Percentiles rank a stretch among this genome's conserved stretches.
These are phyloP conservation scores for Lepidurus couesii DNA, from an alignment of 1,140 invertebrate genomes.

Conservation along the genomic window DNA sequence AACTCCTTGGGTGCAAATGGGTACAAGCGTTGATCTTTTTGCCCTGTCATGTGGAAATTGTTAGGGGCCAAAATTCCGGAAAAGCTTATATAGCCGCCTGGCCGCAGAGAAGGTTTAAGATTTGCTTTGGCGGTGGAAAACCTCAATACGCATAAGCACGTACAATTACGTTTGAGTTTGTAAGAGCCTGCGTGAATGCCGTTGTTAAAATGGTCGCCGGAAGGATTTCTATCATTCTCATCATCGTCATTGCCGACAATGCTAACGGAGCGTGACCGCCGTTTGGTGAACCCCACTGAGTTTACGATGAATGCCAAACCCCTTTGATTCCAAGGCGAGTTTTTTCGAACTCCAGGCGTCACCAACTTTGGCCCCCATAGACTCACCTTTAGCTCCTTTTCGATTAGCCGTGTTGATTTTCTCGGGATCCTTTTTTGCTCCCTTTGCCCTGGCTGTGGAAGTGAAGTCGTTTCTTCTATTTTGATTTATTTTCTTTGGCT, in stretches of 20 bases:
- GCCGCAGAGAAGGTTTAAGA: neutral
- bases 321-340: conserved; percentile 16
- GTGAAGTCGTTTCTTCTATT: neutral
- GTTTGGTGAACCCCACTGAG: conserved; percentile 17
- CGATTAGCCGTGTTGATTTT: neutral
- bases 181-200: neutral
- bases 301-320: conserved; percentile 22
- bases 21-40: neutral
- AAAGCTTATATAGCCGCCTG: neutral
- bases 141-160: neutral
- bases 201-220: conserved; percentile 6
- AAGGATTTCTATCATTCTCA: neutral
- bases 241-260: conserved; percentile 1
- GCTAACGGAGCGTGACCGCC: conserved; percentile 16
- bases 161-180: neutral
- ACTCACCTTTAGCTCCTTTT: neutral
- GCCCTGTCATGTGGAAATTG: neutral
- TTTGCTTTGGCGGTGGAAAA: neutral
- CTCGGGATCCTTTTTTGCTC: neutral
- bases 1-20: too few species aligned
- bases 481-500: neutral
- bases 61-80: neutral
- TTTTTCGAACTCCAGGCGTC: neutral
- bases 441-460: neutral
- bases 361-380: neutral